phyloP scores from a whole-genome alignment of 2,888 invertebrate genomes.

The Piscicola geometra region DNA sequence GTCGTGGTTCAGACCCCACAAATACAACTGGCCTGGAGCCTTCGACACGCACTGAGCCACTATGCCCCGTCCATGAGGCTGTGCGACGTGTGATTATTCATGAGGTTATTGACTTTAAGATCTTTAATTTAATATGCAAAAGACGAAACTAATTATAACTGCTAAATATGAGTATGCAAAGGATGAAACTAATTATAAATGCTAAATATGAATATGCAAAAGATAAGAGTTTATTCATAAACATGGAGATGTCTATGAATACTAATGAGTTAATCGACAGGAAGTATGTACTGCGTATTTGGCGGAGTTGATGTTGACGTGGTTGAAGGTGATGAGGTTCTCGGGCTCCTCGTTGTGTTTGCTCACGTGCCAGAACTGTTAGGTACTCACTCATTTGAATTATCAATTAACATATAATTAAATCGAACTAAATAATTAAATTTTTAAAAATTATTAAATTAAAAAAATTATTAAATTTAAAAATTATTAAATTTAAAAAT shows the following conservation, averaged over 20 bases:
- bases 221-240: too few relatives aligned
- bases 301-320: not conserved
- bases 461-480: too few relatives aligned
- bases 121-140: not conserved
- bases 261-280: not conserved
- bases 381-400: too few relatives aligned
- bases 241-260: not conserved
- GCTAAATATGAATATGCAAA: not conserved
- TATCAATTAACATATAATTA: too few relatives aligned
- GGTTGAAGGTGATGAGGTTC: not conserved
- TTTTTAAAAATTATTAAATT: too few relatives aligned
- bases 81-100: not conserved
- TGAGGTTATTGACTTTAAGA: not conserved
- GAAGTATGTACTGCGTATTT: not conserved
- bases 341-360: not conserved
- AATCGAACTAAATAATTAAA: too few relatives aligned
- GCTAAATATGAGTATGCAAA: not conserved
- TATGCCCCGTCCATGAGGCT: conserved; percentile 1
- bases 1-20: not conserved
- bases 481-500: too few relatives aligned
- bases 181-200: not conserved
- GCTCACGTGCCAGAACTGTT: conserved; percentile 2
- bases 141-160: not conserved
- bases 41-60: conserved; percentile 12
- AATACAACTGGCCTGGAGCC: not conserved